Percentiles rank a stretch among this genome's conserved stretches.
phyloP scores from a whole-genome alignment of 2,888 invertebrate genomes.

The Branchipolynoe longqiensis region DNA sequence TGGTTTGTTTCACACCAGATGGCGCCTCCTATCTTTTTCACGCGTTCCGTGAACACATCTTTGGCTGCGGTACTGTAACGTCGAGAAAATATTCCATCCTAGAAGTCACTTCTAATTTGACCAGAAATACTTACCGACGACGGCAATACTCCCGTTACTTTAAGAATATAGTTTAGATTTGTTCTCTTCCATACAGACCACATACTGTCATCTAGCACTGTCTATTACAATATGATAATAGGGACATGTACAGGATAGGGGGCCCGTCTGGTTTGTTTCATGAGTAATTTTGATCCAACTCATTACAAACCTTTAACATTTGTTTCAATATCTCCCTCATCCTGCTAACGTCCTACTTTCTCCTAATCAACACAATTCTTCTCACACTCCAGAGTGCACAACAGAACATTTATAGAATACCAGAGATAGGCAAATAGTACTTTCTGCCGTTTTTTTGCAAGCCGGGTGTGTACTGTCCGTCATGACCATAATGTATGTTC shows the following conservation, averaged over 20 bases:
- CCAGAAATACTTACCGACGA: background rate
- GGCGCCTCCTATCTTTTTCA: background rate
- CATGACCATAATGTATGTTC: constrained; percentile 54
- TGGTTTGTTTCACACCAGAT: background rate
- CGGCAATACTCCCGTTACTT: no score
- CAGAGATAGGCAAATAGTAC: background rate
- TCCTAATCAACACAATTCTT: background rate
- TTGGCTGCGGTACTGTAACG: background rate
- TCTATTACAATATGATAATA: constrained; percentile 43
- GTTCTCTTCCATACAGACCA: background rate
- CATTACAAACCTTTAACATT: background rate
- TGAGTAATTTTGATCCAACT: constrained; percentile 30
- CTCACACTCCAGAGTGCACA: no score
- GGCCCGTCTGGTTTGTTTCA: background rate
- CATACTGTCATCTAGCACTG: background rate
- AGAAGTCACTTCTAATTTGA: background rate
- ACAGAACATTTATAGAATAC: no score
- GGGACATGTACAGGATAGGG: background rate
- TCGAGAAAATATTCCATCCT: no score
- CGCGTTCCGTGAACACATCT: background rate
- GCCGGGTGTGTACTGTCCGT: constrained; percentile 38
- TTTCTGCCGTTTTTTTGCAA: background rate
- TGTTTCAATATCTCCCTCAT: background rate
- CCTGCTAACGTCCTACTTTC: background rate
- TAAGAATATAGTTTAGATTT: no score